phyloP scores from a whole-genome alignment of 2,797 vertebrate genomes.

The Carcharodon carcharias region DNA sequence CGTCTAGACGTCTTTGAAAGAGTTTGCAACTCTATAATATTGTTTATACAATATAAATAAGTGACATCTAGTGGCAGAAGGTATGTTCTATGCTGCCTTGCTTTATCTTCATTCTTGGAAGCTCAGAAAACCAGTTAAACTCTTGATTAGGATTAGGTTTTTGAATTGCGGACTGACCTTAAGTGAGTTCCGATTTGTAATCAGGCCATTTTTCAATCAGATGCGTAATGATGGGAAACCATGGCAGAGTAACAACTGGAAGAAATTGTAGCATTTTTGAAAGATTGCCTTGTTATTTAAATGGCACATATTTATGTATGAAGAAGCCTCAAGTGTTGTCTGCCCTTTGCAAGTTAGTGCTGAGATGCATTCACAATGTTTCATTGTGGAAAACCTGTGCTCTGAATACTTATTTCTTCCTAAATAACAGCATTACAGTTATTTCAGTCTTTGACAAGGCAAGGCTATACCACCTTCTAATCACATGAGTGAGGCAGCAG shows the following conservation, averaged over 20 bases:
- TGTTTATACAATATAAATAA: neutral
- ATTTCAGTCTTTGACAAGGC: neutral
- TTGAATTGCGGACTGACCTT: no score
- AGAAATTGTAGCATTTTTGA: neutral
- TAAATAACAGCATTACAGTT: neutral
- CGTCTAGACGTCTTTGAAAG: neutral
- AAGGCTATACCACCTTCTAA: neutral
- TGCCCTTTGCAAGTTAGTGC: neutral
- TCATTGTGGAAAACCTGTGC: neutral
- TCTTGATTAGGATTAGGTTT: neutral
- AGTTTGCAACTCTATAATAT: neutral
- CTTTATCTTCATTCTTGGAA: neutral
- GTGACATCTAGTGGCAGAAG: constrained; percentile 23
- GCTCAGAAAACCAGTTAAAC: neutral
- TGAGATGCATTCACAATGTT: neutral
- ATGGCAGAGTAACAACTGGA: neutral
- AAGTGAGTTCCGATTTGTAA: neutral
- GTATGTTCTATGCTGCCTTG: neutral
- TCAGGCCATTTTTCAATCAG: neutral
- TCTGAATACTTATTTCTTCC: neutral
- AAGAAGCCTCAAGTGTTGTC: neutral
- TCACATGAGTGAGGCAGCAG: neutral
- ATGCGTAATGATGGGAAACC: neutral
- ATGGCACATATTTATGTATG: neutral
- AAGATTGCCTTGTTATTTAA: neutral